Evolutionary conservation across 2,113 vertebrate species (phyloP).

Genomic region (Oncorhynchus kisutch): DNA sequence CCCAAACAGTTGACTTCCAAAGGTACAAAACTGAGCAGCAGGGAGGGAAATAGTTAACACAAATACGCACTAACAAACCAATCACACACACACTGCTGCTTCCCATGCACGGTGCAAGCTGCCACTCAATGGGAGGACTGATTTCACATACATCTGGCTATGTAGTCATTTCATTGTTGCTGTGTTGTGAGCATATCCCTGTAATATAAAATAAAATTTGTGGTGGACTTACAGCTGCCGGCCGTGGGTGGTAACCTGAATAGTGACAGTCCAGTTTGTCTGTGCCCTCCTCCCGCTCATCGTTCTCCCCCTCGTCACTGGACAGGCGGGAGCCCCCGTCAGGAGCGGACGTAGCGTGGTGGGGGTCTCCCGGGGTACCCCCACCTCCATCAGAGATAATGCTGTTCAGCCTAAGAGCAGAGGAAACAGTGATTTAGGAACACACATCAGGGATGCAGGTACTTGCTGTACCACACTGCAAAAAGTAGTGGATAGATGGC

Average conservation of each 20-base stretch:
- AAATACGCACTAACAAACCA: slow-evolving; percentile 2
- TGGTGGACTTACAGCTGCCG: slow-evolving; percentile 87
- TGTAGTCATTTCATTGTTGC: too few species aligned
- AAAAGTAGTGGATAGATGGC: background rate
- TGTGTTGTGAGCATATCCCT: background rate
- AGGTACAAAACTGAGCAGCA: slow-evolving; percentile 89
- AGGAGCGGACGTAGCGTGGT: slow-evolving; percentile 76
- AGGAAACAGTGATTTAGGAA: background rate
- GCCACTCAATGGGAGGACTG: too few species aligned
- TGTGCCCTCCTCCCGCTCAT: slow-evolving; percentile 89
- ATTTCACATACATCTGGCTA: too few species aligned
- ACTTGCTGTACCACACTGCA: too few species aligned
- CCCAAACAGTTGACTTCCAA: slow-evolving; percentile 93
- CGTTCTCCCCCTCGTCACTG: slow-evolving; percentile 97
- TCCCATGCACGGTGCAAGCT: too few species aligned
- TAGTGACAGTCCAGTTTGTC: slow-evolving; percentile 99
- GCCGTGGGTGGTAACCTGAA: slow-evolving; percentile 97
- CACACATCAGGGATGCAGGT: slow-evolving; percentile 5
- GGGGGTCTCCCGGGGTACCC: slow-evolving; percentile 80
- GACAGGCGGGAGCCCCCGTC: slow-evolving; percentile 88
- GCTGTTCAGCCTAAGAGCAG: slow-evolving; percentile 80
- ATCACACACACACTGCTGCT: too few species aligned
- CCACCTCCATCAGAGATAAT: slow-evolving; percentile 81
- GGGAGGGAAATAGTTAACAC: slow-evolving; percentile 20
- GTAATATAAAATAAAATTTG: background rate